These are phyloP conservation scores for Manacus vitellinus DNA, from an alignment of 2,113 vertebrate genomes.

Conservation along the genomic window DNA sequence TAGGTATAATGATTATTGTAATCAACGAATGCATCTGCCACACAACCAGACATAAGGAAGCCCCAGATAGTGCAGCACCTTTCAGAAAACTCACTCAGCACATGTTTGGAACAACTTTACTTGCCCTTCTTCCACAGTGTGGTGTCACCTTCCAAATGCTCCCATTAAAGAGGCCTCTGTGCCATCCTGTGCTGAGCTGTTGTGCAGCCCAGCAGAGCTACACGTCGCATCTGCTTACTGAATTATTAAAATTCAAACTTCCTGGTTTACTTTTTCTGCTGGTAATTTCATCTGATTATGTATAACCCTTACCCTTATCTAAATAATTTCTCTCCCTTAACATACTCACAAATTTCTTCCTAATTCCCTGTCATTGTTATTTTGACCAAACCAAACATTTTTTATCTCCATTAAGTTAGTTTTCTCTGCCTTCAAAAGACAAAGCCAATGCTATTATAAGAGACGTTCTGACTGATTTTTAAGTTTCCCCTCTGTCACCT, in stretches of 20 bases:
- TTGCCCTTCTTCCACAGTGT: neutral
- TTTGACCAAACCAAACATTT: neutral
- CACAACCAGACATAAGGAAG: neutral
- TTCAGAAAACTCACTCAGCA: neutral
- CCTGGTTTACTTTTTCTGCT: neutral
- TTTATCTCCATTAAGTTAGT: neutral
- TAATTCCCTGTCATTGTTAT: neutral
- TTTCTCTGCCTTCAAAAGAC: neutral
- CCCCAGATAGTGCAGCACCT: neutral
- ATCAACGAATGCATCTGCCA: neutral
- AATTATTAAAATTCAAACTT: neutral
- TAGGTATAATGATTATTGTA: neutral
- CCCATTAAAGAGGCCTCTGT: neutral
- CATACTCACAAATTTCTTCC: neutral
- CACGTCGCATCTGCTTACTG: neutral
- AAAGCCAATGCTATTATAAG: neutral
- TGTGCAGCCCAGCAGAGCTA: neutral
- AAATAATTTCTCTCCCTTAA: neutral
- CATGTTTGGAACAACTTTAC: neutral
- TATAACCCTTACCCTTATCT: neutral
- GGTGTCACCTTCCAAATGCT: neutral
- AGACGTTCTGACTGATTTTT: neutral
- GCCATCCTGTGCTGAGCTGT: neutral
- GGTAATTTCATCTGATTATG: neutral
- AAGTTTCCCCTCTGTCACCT: neutral